Conservation (phyloP, 2,888 invertebrate species). For the Cyclophora punctaria region DNA sequence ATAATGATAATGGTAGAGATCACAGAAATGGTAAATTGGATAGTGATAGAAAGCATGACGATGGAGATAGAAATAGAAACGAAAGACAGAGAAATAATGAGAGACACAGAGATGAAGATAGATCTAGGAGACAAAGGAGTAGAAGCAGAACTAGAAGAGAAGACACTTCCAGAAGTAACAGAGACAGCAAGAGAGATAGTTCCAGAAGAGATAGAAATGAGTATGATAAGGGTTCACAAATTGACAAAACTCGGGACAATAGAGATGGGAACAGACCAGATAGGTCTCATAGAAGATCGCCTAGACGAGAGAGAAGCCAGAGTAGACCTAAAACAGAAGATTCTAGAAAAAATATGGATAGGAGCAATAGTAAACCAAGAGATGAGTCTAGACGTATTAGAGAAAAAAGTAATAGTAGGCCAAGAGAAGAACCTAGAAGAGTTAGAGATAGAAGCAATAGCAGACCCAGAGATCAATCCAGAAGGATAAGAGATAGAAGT, state of each 20-base stretch:
- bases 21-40: constrained; percentile 22
- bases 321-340: constrained; percentile 15
- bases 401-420: constrained; percentile 4
- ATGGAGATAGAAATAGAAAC: constrained; percentile 21
- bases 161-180: neutral
- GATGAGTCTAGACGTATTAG: constrained; percentile 9
- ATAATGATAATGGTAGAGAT: constrained; percentile 19
- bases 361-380: constrained; percentile 5
- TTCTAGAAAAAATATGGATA: constrained; percentile 12
- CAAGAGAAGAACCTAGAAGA: neutral
- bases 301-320: neutral
- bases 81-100: constrained; percentile 8
- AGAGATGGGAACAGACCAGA: constrained; percentile 3
- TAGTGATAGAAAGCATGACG: constrained; percentile 33
- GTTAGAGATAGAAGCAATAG: neutral
- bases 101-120: constrained; percentile 15
- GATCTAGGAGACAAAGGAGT: constrained; percentile 16
- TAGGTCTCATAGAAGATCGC: constrained; percentile 1
- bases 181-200: constrained; percentile 5
- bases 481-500: neutral
- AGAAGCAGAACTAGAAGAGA: constrained; percentile 9
- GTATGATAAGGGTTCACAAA: constrained; percentile 1
- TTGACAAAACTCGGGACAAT: constrained; percentile 2
- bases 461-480: too few relatives aligned
- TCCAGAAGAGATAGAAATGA: constrained; percentile 10